Conservation (phyloP, 2,888 invertebrate species). For the Melangyna quadrimaculata region DNA sequence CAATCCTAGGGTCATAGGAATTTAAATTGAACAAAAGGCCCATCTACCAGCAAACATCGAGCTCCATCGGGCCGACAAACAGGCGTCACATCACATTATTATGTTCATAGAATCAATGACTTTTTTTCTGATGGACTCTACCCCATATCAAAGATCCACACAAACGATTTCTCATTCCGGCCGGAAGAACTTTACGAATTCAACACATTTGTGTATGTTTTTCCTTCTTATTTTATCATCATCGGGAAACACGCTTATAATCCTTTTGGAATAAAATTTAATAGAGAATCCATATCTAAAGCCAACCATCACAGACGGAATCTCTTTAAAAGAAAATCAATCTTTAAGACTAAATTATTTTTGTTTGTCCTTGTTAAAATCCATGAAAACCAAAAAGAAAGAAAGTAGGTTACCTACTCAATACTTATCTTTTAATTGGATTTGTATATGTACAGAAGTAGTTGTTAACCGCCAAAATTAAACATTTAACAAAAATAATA, state of each 20-base stretch:
- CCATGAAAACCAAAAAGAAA: no score
- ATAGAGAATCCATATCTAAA: conserved; percentile 26
- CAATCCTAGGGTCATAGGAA: neutral
- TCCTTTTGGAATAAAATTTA: conserved; percentile 39
- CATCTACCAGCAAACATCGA: neutral
- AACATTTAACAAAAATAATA: neutral
- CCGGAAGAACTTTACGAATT: conserved; percentile 29
- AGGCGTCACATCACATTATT: conserved; percentile 54
- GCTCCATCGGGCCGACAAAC: conserved; percentile 33
- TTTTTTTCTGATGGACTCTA: conserved; percentile 29
- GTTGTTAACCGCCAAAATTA: neutral
- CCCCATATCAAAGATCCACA: neutral
- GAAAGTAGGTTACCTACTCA: no score
- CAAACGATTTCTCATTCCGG: neutral
- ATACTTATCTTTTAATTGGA: neutral
- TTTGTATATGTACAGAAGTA: neutral
- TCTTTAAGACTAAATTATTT: neutral
- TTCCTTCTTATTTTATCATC: conserved; percentile 35
- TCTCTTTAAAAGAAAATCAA: neutral
- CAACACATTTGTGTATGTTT: neutral
- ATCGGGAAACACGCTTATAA: no score
- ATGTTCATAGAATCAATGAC: conserved; percentile 49
- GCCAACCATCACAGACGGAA: neutral
- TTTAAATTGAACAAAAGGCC: conserved; percentile 11
- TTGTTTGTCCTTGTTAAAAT: no score